These are phyloP conservation scores for Alethe diademata DNA, from an alignment of 2,113 vertebrate genomes.

Conservation along the genomic window DNA sequence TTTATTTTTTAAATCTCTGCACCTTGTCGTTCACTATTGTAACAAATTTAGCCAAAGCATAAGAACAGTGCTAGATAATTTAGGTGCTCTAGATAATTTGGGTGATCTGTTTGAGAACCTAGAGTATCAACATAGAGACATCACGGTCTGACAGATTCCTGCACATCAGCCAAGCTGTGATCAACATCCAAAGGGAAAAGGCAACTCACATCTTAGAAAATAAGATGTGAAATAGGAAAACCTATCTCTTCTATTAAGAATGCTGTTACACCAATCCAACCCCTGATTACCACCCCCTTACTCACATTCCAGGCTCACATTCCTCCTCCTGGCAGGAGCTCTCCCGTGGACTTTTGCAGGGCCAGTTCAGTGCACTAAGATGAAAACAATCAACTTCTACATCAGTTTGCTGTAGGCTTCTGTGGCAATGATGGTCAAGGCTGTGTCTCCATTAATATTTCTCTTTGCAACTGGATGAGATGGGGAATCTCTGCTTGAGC, in stretches of 20 bases:
- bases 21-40: background rate
- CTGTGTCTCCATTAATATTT: background rate
- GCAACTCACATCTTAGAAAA: background rate
- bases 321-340: background rate
- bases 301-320: background rate
- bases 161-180: background rate
- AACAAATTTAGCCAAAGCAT: background rate
- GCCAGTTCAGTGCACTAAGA: background rate
- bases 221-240: background rate
- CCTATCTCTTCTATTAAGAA: background rate
- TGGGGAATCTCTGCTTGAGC: background rate
- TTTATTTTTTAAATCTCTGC: background rate
- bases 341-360: background rate
- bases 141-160: background rate
- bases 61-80: background rate
- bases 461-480: background rate
- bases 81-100: background rate
- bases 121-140: background rate
- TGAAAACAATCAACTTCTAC: background rate
- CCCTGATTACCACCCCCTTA: background rate
- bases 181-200: background rate
- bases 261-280: background rate
- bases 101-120: background rate
- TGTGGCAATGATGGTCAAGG: accelerated
- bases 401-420: background rate